These are phyloP conservation scores for Scrobipalpa atriplicella DNA, from an alignment of 2,888 invertebrate species.

Conservation along the genomic window DNA sequence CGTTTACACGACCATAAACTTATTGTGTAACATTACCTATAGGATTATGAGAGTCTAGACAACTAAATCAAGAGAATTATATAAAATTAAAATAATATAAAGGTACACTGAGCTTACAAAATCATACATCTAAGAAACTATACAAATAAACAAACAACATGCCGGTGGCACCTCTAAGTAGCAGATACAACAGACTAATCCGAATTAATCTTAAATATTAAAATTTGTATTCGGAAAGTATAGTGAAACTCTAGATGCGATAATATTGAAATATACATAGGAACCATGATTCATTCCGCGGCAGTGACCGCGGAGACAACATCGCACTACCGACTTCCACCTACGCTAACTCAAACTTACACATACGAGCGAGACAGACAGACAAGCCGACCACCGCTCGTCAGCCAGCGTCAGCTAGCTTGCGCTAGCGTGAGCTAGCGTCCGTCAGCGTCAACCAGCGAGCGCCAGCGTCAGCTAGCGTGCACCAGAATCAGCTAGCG, in stretches of 20 bases:
- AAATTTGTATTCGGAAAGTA: conserved; percentile 83
- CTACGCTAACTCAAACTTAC: conserved; percentile 73
- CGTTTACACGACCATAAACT: conserved; percentile 71
- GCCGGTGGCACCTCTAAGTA: conserved; percentile 75
- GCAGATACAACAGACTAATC: conserved; percentile 80
- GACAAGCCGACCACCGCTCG: conserved; percentile 34
- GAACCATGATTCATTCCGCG: conserved; percentile 83
- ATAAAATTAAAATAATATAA: conserved; percentile 63
- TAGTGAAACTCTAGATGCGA: conserved; percentile 83
- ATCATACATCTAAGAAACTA: conserved; percentile 52
- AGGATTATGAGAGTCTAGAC: conserved; percentile 47
- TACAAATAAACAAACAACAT: conserved; percentile 75
- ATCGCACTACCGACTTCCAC: conserved; percentile 76
- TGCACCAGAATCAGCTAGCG: not conserved
- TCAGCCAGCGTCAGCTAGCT: not conserved
- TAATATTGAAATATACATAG: conserved; percentile 84
- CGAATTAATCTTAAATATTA: conserved; percentile 83
- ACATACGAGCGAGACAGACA: conserved; percentile 59
- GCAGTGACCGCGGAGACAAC: conserved; percentile 76
- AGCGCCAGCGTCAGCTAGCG: not conserved
- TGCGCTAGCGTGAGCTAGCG: not conserved
- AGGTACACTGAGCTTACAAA: conserved; percentile 51
- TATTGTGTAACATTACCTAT: conserved; percentile 69
- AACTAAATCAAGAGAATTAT: conserved; percentile 60
- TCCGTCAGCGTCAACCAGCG: not conserved